Evolutionary conservation across 2,888 invertebrate genomes (phyloP), one percentile per base, ranked within the genome.

Genomic region (Rhorus exstirpatorius): DNA sequence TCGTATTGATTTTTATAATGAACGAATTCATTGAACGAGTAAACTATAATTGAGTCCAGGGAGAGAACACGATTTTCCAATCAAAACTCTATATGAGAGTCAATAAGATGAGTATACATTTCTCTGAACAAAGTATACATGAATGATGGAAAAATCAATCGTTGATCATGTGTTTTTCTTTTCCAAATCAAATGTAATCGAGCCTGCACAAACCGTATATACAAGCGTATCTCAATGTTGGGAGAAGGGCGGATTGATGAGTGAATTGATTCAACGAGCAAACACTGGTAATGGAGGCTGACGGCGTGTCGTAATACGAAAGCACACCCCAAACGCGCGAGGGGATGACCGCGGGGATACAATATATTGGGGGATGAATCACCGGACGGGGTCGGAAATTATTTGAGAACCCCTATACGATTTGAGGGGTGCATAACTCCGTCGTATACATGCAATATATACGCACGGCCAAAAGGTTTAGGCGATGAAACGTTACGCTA

Each of bases 341-440:
- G 61, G 81, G 78, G 58, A 51, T 49, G 31, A 17, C 26, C 35
- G 49, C 8, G 61, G 61, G n/a, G 55, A 58, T 31, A 58, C 65
- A n/a, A n/a, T n/a, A 75, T 65, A 38, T 75, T 21, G 61, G 44
- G 44, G 68, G 76, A 71, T 81, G 81, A 81, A 67, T 81, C 81
- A 77, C 60, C 65, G 38, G 31, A 58, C 31, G 63, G 46, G 78
- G 70, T 78, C 70, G 79, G 53, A 65, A 75, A 78, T 74, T 35
- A 72, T 85, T 86, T 90, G 89, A 90, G 87, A 86, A 85, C 87
- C 90, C 26, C 87, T 88, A 58, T 31, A 83, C n/a, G 58, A 38
- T 38, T 77, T 65, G 85, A 87, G 84, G 90, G 89, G 89, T 89
- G 87, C 86, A 86, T 87, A 87, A 86, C 86, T 86, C 63, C 79